Percentiles rank a stretch among this genome's conserved stretches.
Evolutionary conservation across 2,113 vertebrate genomes (phyloP).

Genomic region (Ictalurus punctatus): DNA sequence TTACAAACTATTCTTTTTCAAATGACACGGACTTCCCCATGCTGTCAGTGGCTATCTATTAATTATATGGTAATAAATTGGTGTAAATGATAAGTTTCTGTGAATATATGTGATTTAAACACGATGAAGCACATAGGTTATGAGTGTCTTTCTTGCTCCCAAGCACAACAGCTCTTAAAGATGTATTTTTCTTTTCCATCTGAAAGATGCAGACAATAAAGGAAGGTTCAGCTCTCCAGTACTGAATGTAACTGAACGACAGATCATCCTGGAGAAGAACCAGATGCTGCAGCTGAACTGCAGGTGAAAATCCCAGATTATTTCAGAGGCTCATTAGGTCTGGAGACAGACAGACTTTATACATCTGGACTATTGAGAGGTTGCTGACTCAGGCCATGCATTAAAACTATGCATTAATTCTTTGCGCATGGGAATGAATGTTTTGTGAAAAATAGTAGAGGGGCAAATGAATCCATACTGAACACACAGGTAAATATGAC

Average conservation of each 20-base stretch:
- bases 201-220: conserved; percentile 68
- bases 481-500: background rate
- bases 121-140: background rate
- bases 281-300: conserved; percentile 85
- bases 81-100: background rate
- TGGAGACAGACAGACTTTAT: background rate
- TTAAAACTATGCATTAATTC: background rate
- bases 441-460: background rate
- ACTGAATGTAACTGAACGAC: conserved; percentile 78
- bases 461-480: background rate
- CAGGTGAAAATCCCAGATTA: conserved; percentile 77
- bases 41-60: background rate
- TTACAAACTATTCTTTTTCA: background rate
- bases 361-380: background rate
- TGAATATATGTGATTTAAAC: background rate
- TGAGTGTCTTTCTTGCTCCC: background rate
- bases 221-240: conserved; percentile 80
- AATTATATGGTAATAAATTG: background rate
- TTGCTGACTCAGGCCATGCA: background rate
- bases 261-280: conserved; percentile 80
- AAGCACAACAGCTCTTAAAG: background rate
- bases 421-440: background rate
- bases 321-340: background rate
- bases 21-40: background rate
- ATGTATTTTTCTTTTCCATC: conserved; percentile 50